Evolutionary conservation across 2,888 invertebrate genomes (phyloP).

Genomic region (Gymnoscelis rufifasciata): DNA sequence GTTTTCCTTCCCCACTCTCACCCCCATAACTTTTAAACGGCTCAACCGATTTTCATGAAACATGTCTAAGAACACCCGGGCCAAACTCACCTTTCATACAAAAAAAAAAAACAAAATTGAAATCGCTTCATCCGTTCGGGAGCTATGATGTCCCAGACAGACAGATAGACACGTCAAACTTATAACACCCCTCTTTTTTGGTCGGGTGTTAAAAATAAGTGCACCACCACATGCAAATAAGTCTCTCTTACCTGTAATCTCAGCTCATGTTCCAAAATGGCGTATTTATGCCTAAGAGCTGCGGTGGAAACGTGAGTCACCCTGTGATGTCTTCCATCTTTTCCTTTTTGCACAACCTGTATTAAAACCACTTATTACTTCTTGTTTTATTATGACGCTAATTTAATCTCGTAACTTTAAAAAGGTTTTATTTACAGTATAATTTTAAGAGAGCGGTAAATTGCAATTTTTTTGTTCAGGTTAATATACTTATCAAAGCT

Average conservation of each 20-base stretch:
- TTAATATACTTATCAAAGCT: conserved; percentile 31
- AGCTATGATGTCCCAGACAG: too few species aligned
- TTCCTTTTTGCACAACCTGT: conserved; percentile 72
- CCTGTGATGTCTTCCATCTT: conserved; percentile 59
- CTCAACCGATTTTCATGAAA: too few species aligned
- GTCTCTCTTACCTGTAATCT: conserved; percentile 68
- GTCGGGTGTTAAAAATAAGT: too few species aligned
- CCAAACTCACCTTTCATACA: too few species aligned
- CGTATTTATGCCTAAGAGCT: conserved; percentile 70
- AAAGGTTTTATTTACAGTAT: background rate
- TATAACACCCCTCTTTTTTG: too few species aligned
- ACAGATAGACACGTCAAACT: too few species aligned
- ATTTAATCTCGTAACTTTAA: background rate
- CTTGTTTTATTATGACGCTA: background rate
- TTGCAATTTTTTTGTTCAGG: background rate
- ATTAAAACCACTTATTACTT: conserved; percentile 12
- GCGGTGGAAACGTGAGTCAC: conserved; percentile 65
- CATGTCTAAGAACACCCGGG: too few species aligned
- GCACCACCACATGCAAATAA: too few species aligned
- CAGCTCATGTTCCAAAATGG: conserved; percentile 70
- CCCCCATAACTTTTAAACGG: too few species aligned
- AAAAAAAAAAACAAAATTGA: too few species aligned
- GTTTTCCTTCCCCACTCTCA: too few species aligned
- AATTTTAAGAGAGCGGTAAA: background rate
- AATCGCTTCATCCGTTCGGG: too few species aligned